Conservation (phyloP, 1,140 invertebrate species). For the Cydia fagiglandana region DNA sequence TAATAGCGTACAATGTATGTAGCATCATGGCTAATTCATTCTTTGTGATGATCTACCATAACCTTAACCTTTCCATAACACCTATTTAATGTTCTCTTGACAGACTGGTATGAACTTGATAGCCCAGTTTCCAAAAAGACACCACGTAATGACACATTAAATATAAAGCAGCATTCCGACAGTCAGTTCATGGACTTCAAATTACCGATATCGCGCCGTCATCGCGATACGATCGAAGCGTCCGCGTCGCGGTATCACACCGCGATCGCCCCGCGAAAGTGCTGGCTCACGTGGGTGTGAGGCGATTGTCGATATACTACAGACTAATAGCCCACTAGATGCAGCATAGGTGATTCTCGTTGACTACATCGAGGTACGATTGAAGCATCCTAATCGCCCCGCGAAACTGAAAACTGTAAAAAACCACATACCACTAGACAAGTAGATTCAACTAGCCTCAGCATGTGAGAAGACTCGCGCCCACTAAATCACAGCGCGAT, state of each 20-base stretch:
- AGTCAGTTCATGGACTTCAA: slow-evolving; percentile 67
- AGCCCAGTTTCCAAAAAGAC: slow-evolving; percentile 43
- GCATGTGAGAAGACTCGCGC: too few relatives aligned
- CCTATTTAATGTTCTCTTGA: not conserved
- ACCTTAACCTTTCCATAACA: slow-evolving; percentile 1
- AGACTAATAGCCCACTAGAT: slow-evolving; percentile 42
- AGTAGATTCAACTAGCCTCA: too few relatives aligned
- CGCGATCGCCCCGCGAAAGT: slow-evolving; percentile 69
- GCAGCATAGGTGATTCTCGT: not conserved
- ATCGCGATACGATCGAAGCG: slow-evolving; percentile 70
- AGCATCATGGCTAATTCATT: too few relatives aligned
- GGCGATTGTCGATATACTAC: slow-evolving; percentile 51
- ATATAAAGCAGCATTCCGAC: slow-evolving; percentile 59
- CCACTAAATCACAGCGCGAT: too few relatives aligned
- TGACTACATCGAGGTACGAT: too few relatives aligned
- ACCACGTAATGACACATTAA: slow-evolving; percentile 57
- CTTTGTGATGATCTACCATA: too few relatives aligned
- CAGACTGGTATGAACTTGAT: not conserved
- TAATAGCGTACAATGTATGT: too few relatives aligned
- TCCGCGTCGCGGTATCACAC: slow-evolving; percentile 63
- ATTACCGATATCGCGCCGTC: slow-evolving; percentile 69
- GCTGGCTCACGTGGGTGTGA: slow-evolving; percentile 73
- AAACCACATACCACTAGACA: too few relatives aligned
- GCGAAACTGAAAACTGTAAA: not conserved
- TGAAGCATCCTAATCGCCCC: too few relatives aligned